phyloP scores from a whole-genome alignment of 1,140 invertebrate species.

The Drosophila ohnishii region DNA sequence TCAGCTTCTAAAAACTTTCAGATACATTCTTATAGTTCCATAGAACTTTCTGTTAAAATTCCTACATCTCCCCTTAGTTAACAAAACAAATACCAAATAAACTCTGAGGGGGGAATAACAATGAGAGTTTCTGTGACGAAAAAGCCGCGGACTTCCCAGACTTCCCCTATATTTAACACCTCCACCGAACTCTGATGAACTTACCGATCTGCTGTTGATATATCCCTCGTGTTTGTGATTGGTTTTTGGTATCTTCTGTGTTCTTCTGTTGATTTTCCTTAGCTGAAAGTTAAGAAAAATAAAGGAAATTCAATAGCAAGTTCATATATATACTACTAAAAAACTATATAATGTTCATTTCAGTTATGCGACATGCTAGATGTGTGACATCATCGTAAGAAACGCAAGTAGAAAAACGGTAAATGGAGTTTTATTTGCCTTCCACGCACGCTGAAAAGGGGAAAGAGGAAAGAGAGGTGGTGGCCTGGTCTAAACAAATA shows the following conservation, averaged over 20 bases:
- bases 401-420: slow-evolving; percentile 60
- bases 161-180: slow-evolving; percentile 14
- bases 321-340: not conserved
- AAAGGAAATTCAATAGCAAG: slow-evolving; percentile 12
- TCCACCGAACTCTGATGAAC: slow-evolving; percentile 22
- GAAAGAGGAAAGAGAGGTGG: slow-evolving; percentile 15
- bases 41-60: not conserved
- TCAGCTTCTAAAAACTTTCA: not conserved
- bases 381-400: slow-evolving; percentile 67
- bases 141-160: not conserved
- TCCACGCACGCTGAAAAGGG: slow-evolving; percentile 29
- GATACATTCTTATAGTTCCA: not conserved
- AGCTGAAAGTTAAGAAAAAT: slow-evolving; percentile 1
- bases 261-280: slow-evolving; percentile 15
- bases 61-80: not conserved
- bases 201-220: slow-evolving; percentile 42
- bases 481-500: slow-evolving; percentile 65
- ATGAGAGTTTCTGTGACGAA: not conserved
- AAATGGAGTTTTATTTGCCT: slow-evolving; percentile 74
- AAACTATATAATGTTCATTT: not conserved
- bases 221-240: slow-evolving; percentile 5
- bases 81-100: not conserved
- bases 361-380: not conserved
- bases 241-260: slow-evolving; percentile 14
- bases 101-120: not conserved